phyloP scores from a whole-genome alignment of 2,888 invertebrate genomes.

The Brenthis hecate region DNA sequence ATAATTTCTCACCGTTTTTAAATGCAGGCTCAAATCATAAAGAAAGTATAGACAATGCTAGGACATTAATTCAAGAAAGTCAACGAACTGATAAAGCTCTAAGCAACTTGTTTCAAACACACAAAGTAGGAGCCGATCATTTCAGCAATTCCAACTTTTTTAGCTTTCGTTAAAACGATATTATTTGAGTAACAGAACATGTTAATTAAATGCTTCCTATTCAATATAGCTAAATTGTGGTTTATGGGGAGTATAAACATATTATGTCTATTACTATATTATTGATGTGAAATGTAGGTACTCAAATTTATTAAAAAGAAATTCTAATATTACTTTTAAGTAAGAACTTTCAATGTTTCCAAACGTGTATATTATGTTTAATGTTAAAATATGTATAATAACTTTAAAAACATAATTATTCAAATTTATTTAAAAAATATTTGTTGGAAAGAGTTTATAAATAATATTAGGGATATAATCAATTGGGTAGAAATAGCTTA shows the following conservation, averaged over 20 bases:
- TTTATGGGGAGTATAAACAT: no score
- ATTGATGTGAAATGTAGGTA: no score
- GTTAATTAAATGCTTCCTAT: neutral
- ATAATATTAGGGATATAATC: neutral
- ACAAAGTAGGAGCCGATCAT: conserved; percentile 39
- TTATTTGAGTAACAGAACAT: neutral
- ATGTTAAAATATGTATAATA: no score
- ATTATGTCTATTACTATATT: no score
- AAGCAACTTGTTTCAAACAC: conserved; percentile 42
- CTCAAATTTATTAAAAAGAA: no score
- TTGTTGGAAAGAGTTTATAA: no score
- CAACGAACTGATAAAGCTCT: conserved; percentile 45
- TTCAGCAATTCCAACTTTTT: conserved; percentile 47
- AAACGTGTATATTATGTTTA: no score
- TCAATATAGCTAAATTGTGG: no score
- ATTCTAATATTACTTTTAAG: no score
- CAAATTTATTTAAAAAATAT: no score
- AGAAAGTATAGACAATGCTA: conserved; percentile 47
- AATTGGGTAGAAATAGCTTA: conserved; percentile 25
- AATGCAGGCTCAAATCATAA: conserved; percentile 37
- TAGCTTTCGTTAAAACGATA: conserved; percentile 26
- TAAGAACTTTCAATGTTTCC: no score
- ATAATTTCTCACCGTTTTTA: conserved; percentile 29
- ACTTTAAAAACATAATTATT: no score
- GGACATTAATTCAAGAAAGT: conserved; percentile 51